These are phyloP conservation scores for Otolemur garnettii DNA, from an alignment of 2,113 vertebrate genomes.

Conservation along the genomic window DNA sequence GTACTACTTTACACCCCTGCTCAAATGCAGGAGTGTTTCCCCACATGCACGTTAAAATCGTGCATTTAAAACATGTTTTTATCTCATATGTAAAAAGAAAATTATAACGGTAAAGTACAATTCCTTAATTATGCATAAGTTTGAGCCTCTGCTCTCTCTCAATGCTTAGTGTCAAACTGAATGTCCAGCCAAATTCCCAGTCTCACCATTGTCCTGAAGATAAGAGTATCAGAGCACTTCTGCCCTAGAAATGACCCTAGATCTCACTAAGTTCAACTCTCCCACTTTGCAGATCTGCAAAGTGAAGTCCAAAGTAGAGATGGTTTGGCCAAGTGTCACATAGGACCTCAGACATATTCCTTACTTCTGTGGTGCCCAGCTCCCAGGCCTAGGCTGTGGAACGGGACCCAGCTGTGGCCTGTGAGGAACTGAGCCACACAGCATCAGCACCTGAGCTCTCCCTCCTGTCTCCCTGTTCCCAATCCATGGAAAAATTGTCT, in stretches of 20 bases:
- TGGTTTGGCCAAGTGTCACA: neutral
- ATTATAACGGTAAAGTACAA: neutral
- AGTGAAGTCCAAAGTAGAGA: neutral
- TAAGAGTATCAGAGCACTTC: neutral
- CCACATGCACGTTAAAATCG: neutral
- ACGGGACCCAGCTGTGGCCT: too few relatives aligned
- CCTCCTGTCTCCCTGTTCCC: too few relatives aligned
- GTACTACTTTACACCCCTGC: neutral
- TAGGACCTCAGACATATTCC: neutral
- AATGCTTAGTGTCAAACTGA: neutral
- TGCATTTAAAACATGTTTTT: neutral
- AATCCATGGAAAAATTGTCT: too few relatives aligned
- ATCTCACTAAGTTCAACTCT: neutral
- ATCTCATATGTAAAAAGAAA: constrained; percentile 7
- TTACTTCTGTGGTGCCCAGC: too few relatives aligned
- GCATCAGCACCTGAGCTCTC: too few relatives aligned
- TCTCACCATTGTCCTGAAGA: neutral
- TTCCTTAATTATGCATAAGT: neutral
- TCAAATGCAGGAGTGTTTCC: neutral
- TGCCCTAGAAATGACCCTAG: neutral
- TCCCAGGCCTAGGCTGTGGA: too few relatives aligned
- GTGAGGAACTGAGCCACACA: too few relatives aligned
- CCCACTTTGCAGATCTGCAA: neutral
- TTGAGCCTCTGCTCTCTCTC: neutral
- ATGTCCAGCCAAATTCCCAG: neutral